Evolutionary conservation across 53 echinoderm and acorn worm species (phyloP).

Genomic region (Henricia sp.): DNA sequence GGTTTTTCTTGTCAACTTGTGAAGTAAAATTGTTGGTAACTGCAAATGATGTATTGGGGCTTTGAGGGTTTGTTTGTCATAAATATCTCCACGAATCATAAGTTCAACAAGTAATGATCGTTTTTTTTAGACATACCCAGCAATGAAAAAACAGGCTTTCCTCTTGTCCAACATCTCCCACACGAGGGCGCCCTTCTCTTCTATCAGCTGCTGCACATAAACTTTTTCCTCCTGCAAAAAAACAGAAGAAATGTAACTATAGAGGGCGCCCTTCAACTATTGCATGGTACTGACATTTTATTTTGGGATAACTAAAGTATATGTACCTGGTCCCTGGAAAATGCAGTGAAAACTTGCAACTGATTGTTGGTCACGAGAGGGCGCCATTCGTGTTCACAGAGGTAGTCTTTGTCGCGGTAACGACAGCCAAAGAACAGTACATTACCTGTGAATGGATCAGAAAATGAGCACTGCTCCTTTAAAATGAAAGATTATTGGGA

Average conservation of each 20-base stretch:
- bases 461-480: no score
- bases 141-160: constrained; percentile 84
- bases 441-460: constrained; percentile 70
- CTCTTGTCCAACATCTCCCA: constrained; percentile 79
- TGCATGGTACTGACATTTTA: background rate
- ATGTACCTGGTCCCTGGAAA: constrained; percentile 91
- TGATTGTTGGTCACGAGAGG: constrained; percentile 49
- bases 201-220: constrained; percentile 89
- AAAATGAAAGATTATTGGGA: no score
- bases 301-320: constrained; percentile 1
- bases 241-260: background rate
- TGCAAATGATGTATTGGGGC: no score
- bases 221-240: constrained; percentile 83
- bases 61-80: no score
- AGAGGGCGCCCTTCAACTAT: no score
- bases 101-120: no score
- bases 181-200: constrained; percentile 72
- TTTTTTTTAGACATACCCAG: no score
- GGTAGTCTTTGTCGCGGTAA: constrained; percentile 77
- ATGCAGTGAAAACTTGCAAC: constrained; percentile 81
- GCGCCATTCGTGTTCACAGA: constrained; percentile 82
- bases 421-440: constrained; percentile 94
- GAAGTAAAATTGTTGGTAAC: no score
- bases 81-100: background rate
- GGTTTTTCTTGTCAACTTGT: no score